Conservation (phyloP, 2,113 vertebrate genomes). For the Chaetodon auriga region DNA sequence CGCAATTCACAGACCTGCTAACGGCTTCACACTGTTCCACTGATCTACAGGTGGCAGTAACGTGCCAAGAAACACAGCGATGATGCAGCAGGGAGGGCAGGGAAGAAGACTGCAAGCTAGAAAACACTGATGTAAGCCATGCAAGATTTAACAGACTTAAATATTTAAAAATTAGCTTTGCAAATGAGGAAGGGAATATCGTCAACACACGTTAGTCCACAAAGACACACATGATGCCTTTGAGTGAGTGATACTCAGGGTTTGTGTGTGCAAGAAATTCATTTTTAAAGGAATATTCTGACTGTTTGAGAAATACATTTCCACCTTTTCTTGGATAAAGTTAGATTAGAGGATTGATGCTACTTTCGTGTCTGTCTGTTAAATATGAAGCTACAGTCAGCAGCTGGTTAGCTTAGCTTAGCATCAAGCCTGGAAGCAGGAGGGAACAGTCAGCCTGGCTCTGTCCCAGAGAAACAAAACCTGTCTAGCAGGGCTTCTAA, state of each 20-base stretch:
- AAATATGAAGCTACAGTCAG: not conserved
- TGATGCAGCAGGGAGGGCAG: not conserved
- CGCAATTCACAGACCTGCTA: not conserved
- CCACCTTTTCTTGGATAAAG: not conserved
- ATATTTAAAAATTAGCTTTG: not conserved
- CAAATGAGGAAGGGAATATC: not conserved
- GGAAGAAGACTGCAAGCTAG: not conserved
- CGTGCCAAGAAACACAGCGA: not conserved
- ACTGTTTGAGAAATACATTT: not conserved
- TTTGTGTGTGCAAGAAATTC: not conserved
- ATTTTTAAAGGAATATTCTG: not conserved
- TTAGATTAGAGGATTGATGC: not conserved
- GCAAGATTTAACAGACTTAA: not conserved
- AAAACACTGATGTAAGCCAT: not conserved
- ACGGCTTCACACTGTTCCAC: not conserved
- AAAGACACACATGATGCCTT: not conserved
- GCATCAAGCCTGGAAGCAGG: not conserved
- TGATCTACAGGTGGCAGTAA: conserved; percentile 14
- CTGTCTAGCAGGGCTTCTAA: no score
- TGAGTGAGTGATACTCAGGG: not conserved
- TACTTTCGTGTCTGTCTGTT: no score
- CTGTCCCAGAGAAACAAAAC: not conserved
- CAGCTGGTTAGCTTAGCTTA: not conserved
- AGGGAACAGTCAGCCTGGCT: not conserved
- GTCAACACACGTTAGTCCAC: not conserved